Evolutionary conservation across 2,113 vertebrate species (phyloP), one percentile per base, ranked within the genome.

Genomic region (Leucoraja erinaceus): DNA sequence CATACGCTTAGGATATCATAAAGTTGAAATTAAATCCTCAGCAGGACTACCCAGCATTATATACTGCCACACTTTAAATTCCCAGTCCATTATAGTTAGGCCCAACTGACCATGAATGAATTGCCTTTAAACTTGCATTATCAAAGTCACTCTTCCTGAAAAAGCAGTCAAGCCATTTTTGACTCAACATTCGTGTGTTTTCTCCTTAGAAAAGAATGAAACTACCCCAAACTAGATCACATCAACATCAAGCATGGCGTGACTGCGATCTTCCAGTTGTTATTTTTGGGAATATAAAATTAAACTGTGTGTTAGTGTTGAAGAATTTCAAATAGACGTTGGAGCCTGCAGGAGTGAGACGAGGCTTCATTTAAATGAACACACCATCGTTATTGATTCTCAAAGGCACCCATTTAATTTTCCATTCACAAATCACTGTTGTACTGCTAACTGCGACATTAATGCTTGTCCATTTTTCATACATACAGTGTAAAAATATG

Each of bases 371-470:
- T 68, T 72, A 72, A 91, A 91, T 91, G 70, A 54, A 91, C 22
- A 91, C 33, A 22, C 20, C 66, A 72, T 12, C 14, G 59, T 2
- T 72, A 72, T 72, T 91, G 90, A 68, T 91, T 91, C 90, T 91
- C 66, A 91, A 91, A 91, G 90, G 90, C 90, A 91, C 90, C 90
- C 90, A 72, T 91, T 91, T 91, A 91, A 91, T 91, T 72, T 91
- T 91, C 68, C 90, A 91, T 91, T 70, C 90, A 91, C 38, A 91
- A 91, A 91, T 91, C 68, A 91, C 66, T 74, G 68, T 91, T 91
- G 90, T 91, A 91, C 90, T 91, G 66, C 90, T 72, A 91, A 91
- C 90, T 91, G 90, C 54, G 68, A 91, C 90, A 91, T 68, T 74
- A 68, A 91, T 38, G 38, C 90, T 91, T 91, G 90, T 91, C 68